Base-by-base conservation (phyloP, 2,113 vertebrate genomes). In the Hippolais icterina region DNA sequence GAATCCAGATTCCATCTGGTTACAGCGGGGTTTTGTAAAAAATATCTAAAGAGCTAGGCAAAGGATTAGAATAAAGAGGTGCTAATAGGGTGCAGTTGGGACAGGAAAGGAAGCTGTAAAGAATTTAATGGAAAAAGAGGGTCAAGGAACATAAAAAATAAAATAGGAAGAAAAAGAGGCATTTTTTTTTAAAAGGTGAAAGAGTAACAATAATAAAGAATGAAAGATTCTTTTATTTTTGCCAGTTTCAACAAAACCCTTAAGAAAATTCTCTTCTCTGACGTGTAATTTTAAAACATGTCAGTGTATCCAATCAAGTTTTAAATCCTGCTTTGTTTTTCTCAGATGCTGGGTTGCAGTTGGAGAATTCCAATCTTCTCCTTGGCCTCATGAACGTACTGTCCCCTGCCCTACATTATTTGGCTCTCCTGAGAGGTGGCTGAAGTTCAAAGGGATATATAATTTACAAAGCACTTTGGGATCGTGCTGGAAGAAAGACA, bases 31-130 rank as follows among this genome's bases (percentile, higher is more conserved):
- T 69, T 94, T 96, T 91, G 94, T 95, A 96, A 96, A 96, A 94
- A 89, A 92, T 79, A 96, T 65, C 95, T 95, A 49, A 92, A 94
- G 92, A 95, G 94, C 64, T 79, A 90, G 94, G 96, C 81, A 86
- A 88, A 86, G 95, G 97, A 96, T 97, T 96, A 97, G 96, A 97
- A 97, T 97, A 97, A 98, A 97, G 98, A 97, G 97, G 97, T 96
- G 97, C 96, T 96, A 97, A 97, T 92, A 95, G 95, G 56, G 83
- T 97, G 87, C 92, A 93, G 85, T 78, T 95, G 97, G 96, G 97
- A 97, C 95, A 96, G 96, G 92, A 96, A 95, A 97, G 97, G 95
- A 96, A 98, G 94, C 93, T 94, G 94, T 93, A 54, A 76, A 97
- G 93, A 96, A 96, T 87, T 94, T 75, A 81, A 66, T 91, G 95